A percentile compares a stretch with the other conserved stretches of the same genome.
Conservation (phyloP, 2,113 vertebrate species). For the Petrocephalus zakoni region DNA sequence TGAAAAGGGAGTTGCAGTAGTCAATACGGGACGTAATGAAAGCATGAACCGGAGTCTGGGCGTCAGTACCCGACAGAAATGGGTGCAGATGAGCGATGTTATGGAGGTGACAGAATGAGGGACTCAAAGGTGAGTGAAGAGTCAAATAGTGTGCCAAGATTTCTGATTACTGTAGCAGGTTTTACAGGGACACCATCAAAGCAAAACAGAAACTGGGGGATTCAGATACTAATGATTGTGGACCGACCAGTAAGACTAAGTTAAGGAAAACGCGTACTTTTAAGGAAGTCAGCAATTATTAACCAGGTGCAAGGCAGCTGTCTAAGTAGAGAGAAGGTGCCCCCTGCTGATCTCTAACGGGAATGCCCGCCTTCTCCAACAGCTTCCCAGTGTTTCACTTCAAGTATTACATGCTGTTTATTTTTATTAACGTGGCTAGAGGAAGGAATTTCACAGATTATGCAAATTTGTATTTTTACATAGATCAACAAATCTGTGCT, state of each 20-base stretch:
- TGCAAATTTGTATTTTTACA: not conserved
- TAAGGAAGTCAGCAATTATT: not conserved
- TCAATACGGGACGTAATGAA: no score
- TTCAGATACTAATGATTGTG: not conserved
- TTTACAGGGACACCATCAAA: not conserved
- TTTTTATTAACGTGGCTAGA: not conserved
- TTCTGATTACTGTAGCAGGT: not conserved
- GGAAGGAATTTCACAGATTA: not conserved
- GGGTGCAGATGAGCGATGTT: no score
- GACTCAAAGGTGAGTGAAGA: not conserved
- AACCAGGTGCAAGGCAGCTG: no score
- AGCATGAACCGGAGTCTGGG: no score
- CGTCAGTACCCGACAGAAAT: no score
- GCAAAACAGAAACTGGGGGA: not conserved
- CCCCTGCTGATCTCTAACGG: not conserved
- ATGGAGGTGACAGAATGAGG: no score
- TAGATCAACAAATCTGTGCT: not conserved
- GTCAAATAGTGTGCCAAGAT: not conserved
- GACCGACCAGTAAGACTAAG: not conserved
- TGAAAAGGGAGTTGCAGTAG: no score
- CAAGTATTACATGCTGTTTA: not conserved
- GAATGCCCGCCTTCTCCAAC: not conserved
- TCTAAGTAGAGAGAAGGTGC: not conserved
- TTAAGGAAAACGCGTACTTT: not conserved
- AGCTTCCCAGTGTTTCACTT: not conserved